Conservation (phyloP, 2,888 invertebrate genomes). For the Invenusta paracnida region DNA sequence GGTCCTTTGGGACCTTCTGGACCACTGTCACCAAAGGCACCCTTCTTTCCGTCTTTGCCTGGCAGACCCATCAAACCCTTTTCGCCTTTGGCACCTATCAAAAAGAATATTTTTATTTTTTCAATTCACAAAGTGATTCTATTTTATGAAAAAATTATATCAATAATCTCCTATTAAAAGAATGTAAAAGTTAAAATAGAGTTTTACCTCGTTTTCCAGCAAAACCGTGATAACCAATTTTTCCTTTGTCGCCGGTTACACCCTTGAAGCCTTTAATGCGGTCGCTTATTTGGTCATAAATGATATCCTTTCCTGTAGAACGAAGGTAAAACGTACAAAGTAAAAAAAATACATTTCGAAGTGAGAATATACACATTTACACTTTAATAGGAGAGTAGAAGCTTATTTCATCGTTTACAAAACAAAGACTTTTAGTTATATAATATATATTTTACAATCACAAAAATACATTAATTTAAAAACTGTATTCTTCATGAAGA, state of each 20-base stretch:
- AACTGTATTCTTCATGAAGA: too few relatives aligned
- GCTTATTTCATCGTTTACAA: too few relatives aligned
- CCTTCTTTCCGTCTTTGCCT: constrained; percentile 12
- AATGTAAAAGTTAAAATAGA: too few relatives aligned
- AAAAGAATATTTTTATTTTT: neutral
- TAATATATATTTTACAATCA: too few relatives aligned
- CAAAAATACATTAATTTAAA: too few relatives aligned
- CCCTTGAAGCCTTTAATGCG: neutral
- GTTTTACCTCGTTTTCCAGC: neutral
- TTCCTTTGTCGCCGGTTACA: neutral
- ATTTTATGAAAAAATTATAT: neutral
- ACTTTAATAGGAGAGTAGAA: too few relatives aligned
- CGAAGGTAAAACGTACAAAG: too few relatives aligned
- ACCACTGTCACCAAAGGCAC: neutral
- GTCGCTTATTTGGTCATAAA: neutral
- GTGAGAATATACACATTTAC: too few relatives aligned
- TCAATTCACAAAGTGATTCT: neutral
- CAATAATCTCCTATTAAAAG: too few relatives aligned
- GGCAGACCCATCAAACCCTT: constrained; percentile 6
- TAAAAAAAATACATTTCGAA: too few relatives aligned
- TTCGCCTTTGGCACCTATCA: neutral
- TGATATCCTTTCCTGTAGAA: neutral
- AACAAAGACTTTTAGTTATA: too few relatives aligned
- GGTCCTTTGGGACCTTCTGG: constrained; percentile 28
- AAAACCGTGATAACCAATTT: neutral